phyloP scores from a whole-genome alignment of 1,140 invertebrate species.

The Ceratitis capitata region DNA sequence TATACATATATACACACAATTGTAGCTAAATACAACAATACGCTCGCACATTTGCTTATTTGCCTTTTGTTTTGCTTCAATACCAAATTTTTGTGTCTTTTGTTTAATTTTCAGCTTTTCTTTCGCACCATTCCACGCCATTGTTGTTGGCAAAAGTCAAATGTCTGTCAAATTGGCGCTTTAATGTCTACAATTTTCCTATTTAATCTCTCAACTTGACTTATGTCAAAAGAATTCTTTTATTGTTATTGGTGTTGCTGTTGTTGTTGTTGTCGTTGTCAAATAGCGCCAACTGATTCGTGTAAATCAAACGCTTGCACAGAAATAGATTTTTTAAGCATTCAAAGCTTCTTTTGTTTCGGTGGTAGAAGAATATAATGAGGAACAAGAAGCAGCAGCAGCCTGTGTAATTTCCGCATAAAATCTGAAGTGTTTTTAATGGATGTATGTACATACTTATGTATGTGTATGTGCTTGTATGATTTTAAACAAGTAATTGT shows the following conservation, averaged over 20 bases:
- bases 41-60: neutral
- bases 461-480: too few relatives aligned
- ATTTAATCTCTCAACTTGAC: conserved; percentile 29
- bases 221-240: neutral
- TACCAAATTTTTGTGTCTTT: conserved; percentile 1
- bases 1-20: neutral
- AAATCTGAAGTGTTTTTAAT: neutral
- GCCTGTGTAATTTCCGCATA: neutral
- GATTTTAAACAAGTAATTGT: conserved; percentile 2
- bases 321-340: neutral
- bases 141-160: neutral
- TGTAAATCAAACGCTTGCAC: neutral
- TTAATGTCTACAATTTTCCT: conserved; percentile 1
- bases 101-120: neutral
- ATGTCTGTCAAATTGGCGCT: conserved; percentile 23
- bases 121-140: neutral
- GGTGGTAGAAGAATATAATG: too few relatives aligned
- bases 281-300: neutral
- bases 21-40: neutral
- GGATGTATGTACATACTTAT: neutral
- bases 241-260: too few relatives aligned
- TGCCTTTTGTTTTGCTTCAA: neutral
- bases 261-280: too few relatives aligned
- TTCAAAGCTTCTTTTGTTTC: too few relatives aligned
- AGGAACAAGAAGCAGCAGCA: neutral